These are phyloP conservation scores for Pimpla rufipes DNA, from an alignment of 2,888 invertebrate species.

Conservation along the genomic window DNA sequence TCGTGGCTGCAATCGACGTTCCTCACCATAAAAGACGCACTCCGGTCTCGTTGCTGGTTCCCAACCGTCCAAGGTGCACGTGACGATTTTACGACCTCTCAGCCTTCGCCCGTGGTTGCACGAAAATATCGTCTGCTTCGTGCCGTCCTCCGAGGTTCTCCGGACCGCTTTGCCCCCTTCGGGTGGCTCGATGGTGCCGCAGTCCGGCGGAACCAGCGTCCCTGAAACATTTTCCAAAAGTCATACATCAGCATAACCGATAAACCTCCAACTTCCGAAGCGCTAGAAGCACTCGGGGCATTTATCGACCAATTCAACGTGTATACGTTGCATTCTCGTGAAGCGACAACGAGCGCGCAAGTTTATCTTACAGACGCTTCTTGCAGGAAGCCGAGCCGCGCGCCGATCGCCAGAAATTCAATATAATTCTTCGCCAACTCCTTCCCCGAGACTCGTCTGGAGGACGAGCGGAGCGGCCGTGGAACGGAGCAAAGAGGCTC, in stretches of 20 bases:
- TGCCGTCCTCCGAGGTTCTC: slow-evolving; percentile 77
- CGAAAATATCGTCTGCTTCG: slow-evolving; percentile 79
- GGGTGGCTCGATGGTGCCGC: slow-evolving; percentile 78
- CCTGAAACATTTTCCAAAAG: slow-evolving; percentile 20
- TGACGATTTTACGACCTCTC: slow-evolving; percentile 81
- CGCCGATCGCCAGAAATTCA: slow-evolving; percentile 50
- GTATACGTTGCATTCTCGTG: too few relatives aligned
- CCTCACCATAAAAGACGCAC: slow-evolving; percentile 79
- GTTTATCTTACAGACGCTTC: slow-evolving; percentile 3
- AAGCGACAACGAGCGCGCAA: neutral
- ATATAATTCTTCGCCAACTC: slow-evolving; percentile 49
- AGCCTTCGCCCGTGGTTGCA: slow-evolving; percentile 79
- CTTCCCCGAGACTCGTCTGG: slow-evolving; percentile 11
- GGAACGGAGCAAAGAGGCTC: slow-evolving; percentile 1
- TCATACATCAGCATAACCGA: neutral
- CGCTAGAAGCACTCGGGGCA: neutral
- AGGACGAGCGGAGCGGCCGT: neutral
- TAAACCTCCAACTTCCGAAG: neutral
- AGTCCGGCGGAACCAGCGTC: slow-evolving; percentile 68
- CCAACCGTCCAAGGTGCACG: slow-evolving; percentile 80
- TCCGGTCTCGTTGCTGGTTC: slow-evolving; percentile 78
- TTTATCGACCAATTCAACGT: neutral
- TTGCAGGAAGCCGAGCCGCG: slow-evolving; percentile 18
- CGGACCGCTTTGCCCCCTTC: slow-evolving; percentile 79
- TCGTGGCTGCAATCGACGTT: neutral